A percentile compares a stretch with the other conserved stretches of the same genome.
Conservation (phyloP, 2,797 vertebrate genomes). For the Poecilia velifera region DNA sequence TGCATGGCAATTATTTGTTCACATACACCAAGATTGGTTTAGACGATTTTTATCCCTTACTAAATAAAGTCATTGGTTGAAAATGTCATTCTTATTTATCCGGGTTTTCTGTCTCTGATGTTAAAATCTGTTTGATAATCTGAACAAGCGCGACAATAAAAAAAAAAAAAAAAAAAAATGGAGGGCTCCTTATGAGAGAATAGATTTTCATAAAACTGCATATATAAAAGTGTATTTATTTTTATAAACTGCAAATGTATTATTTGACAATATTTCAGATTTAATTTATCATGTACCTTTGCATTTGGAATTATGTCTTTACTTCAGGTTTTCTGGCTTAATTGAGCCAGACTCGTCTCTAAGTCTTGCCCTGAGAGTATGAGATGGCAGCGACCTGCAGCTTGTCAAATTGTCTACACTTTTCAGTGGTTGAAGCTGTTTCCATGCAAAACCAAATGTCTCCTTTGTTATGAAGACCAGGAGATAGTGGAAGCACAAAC, state of each 20-base stretch:
- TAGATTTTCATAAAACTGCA: neutral
- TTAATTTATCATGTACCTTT: neutral
- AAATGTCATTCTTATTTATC: neutral
- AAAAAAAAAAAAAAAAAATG: neutral
- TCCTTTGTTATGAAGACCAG: neutral
- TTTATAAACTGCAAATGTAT: neutral
- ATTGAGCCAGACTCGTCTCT: neutral
- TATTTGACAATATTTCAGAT: neutral
- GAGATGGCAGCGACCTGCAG: neutral
- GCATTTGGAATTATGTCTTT: neutral
- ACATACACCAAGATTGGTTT: neutral
- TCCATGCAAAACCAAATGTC: neutral
- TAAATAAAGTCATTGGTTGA: neutral
- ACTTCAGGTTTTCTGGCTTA: neutral
- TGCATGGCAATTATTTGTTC: neutral
- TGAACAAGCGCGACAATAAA: neutral
- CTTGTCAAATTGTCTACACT: neutral
- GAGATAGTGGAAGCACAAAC: neutral
- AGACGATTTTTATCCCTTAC: neutral
- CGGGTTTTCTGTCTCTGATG: neutral
- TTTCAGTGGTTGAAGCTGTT: neutral
- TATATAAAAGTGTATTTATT: too few relatives aligned
- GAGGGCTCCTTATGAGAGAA: neutral
- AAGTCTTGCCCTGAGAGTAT: neutral
- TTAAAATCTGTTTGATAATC: neutral